These are phyloP conservation scores for Dinothrombium tinctorium DNA, from an alignment of 1,140 invertebrate species.

Conservation along the genomic window DNA sequence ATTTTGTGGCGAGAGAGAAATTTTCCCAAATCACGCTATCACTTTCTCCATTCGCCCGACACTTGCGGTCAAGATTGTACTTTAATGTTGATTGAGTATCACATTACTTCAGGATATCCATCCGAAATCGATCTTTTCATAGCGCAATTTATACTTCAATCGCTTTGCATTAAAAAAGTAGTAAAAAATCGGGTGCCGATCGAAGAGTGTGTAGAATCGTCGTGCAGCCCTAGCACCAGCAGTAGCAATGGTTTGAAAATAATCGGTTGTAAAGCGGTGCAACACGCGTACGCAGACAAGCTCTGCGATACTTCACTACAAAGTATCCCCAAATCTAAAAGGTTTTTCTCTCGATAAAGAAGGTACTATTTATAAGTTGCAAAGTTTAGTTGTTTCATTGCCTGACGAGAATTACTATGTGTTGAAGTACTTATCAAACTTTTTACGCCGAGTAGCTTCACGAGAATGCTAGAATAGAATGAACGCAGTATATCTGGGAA, in stretches of 20 bases:
- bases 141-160: conserved; percentile 67
- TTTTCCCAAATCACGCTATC: conserved; percentile 54
- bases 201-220: no score
- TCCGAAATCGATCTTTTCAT: conserved; percentile 80
- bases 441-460: conserved; percentile 21
- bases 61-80: conserved; percentile 45
- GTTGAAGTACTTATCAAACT: conserved; percentile 22
- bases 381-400: conserved; percentile 15
- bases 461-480: conserved; percentile 23
- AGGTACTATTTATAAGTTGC: conserved; percentile 11
- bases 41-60: conserved; percentile 64
- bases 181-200: no score
- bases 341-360: conserved; percentile 6
- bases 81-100: conserved; percentile 71
- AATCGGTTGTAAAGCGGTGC: no score
- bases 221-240: no score
- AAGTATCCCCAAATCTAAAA: no score
- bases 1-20: conserved; percentile 82
- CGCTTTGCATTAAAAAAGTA: conserved; percentile 22
- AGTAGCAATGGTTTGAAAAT: no score
- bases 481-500: conserved; percentile 22
- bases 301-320: no score
- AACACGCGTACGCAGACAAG: no score
- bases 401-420: conserved; percentile 21
- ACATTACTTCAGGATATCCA: conserved; percentile 45